A percentile compares a stretch with the other conserved stretches of the same genome.
phyloP scores from a whole-genome alignment of 53 echinoderm and acorn worm genomes.

The Astropecten irregularis region DNA sequence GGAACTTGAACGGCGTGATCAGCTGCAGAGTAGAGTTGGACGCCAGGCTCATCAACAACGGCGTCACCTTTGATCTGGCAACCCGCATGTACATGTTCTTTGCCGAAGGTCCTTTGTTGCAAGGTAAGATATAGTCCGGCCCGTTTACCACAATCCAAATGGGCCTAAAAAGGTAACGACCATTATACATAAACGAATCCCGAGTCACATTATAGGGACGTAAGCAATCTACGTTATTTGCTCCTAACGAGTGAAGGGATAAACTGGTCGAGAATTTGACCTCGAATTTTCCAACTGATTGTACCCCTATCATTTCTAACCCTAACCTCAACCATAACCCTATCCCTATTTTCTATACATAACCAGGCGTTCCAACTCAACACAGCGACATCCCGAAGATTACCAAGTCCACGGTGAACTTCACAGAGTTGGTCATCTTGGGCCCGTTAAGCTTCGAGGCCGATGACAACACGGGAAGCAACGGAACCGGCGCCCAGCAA shows the following conservation, averaged over 20 bases:
- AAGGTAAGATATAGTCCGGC: background rate
- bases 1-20: background rate
- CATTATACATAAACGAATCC: too few species aligned
- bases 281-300: too few species aligned
- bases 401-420: slow-evolving; percentile 6
- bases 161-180: too few species aligned
- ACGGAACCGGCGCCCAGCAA: background rate
- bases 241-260: too few species aligned
- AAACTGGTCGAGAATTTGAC: too few species aligned
- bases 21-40: slow-evolving; percentile 40
- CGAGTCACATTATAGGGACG: too few species aligned
- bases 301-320: too few species aligned
- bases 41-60: slow-evolving; percentile 7
- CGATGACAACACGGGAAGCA: background rate
- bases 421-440: background rate
- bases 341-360: too few species aligned
- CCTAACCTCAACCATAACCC: too few species aligned
- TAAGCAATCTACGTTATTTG: too few species aligned
- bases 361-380: background rate
- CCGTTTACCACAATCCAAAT: too few species aligned
- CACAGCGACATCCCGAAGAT: slow-evolving; percentile 4
- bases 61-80: background rate
- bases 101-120: background rate
- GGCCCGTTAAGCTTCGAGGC: background rate
- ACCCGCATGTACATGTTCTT: slow-evolving; percentile 38